Evolutionary conservation across 2,797 vertebrate species (phyloP), one percentile per base, ranked within the genome.

Genomic region (Centroberyx gerrardi): DNA sequence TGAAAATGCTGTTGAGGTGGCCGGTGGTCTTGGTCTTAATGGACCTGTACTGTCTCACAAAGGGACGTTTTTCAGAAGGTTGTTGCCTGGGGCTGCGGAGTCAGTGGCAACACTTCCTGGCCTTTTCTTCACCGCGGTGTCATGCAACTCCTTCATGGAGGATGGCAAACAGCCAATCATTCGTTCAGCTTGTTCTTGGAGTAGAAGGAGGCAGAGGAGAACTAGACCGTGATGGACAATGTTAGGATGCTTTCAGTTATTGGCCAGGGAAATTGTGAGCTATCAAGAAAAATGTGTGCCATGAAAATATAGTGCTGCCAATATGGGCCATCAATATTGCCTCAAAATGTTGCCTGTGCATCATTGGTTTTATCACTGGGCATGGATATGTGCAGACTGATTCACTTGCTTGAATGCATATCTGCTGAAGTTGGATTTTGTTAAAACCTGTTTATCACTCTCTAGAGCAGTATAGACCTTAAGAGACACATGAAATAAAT

Each of bases 161-260:
- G 74, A 74, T 64, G 83, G 78, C 84, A 80, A 88, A 91, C 87
- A 83, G 87, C 90, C 91, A 90, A 87, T 92, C 89, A 90, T 78
- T 73, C 70, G 74, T 83, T 86, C 69, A 46, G 74, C 76, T 48
- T 66, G 64, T 72, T 80, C 77, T 71, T 64, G 17, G 63, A 77
- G 80, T 60, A 22, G 63, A 62, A 54, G 59, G 66, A 80, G 79
- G 80, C 63, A 51, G 68, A 61, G 73, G 81, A 73, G 69, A 79
- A 90, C 74, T 15, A 81, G 83, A 83, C 71, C 68, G 72, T 88
- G 91, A 91, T 87, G 83, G 82, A 91, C 88, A 89, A 81, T 78
- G 83, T 72, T 38, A 69, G 86, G 77, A 87, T 67, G 82, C 84
- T 91, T 86, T 87, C 68, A 82, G 78, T 85, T 81, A 84, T 75